Conservation (phyloP, 2,113 vertebrate species). For the Struthio camelus region DNA sequence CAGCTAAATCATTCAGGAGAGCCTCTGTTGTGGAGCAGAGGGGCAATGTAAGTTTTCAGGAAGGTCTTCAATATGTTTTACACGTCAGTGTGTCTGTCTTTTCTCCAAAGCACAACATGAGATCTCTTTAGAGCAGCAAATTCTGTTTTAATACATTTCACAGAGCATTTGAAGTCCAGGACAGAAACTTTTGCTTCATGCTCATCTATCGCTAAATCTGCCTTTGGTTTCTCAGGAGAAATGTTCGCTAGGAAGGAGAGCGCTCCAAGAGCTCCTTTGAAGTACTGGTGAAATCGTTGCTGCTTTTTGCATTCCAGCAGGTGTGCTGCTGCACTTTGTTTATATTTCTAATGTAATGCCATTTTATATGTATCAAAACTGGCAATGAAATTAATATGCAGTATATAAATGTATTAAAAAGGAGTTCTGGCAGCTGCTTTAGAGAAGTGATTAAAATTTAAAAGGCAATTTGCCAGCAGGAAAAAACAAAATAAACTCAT, state of each 20-base stretch:
- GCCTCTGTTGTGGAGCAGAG: not conserved
- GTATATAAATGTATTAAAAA: conserved; percentile 16
- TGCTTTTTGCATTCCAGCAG: conserved; percentile 7
- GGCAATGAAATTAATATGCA: conserved; percentile 49
- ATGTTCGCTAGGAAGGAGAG: not conserved
- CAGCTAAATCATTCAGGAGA: not conserved
- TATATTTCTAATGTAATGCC: conserved; percentile 31
- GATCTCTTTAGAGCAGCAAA: not conserved
- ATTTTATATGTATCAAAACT: conserved; percentile 26
- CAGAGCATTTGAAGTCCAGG: conserved; percentile 5
- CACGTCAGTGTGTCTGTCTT: not conserved
- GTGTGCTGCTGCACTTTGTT: conserved; percentile 20
- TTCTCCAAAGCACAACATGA: not conserved
- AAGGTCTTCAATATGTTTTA: not conserved
- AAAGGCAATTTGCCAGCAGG: conserved; percentile 51
- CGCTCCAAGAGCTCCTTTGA: not conserved
- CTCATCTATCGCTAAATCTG: not conserved
- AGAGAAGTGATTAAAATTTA: conserved; percentile 65
- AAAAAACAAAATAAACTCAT: conserved; percentile 66
- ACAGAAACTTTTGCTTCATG: not conserved
- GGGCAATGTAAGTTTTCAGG: not conserved
- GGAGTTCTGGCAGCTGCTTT: conserved; percentile 38
- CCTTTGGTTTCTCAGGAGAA: conserved; percentile 17
- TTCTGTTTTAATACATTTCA: not conserved
- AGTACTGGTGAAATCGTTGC: not conserved